Conservation (phyloP, 2,888 invertebrate species). For the Camponotus fellah region DNA sequence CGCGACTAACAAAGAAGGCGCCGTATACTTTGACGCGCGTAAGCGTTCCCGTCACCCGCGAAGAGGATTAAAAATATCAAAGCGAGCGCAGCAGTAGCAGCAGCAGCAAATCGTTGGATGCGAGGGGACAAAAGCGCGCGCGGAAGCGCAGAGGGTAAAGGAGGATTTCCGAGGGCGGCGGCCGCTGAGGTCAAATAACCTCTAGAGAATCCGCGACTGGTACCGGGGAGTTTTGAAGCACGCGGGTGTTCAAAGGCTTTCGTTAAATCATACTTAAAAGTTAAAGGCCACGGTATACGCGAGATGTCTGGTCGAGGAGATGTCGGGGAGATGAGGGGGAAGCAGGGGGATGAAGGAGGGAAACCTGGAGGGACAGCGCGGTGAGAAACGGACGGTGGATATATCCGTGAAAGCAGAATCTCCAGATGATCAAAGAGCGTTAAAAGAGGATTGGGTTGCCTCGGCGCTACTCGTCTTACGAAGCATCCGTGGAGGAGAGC, state of each 20-base stretch:
- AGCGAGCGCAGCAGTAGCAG: slow-evolving; percentile 7
- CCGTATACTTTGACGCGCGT: slow-evolving; percentile 16
- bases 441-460: slow-evolving; percentile 74
- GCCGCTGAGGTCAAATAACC: slow-evolving; percentile 64
- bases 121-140: slow-evolving; percentile 1
- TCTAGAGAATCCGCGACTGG: slow-evolving; percentile 33
- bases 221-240: slow-evolving; percentile 52
- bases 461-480: slow-evolving; percentile 75
- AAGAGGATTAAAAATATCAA: slow-evolving; percentile 44
- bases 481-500: not conserved
- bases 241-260: slow-evolving; percentile 72
- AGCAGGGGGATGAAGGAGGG: slow-evolving; percentile 1
- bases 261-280: slow-evolving; percentile 76
- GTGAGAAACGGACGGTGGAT: slow-evolving; percentile 64
- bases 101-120: slow-evolving; percentile 10
- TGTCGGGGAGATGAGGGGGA: not conserved
- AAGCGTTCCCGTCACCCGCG: slow-evolving; percentile 8
- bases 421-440: slow-evolving; percentile 76
- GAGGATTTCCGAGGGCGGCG: slow-evolving; percentile 40
- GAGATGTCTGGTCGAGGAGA: slow-evolving; percentile 43
- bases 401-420: slow-evolving; percentile 70
- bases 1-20: not conserved
- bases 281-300: slow-evolving; percentile 64
- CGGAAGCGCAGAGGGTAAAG: slow-evolving; percentile 31
- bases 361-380: slow-evolving; percentile 11